phyloP scores from a whole-genome alignment of 2,113 vertebrate species.

The Megaleporinus macrocephalus region DNA sequence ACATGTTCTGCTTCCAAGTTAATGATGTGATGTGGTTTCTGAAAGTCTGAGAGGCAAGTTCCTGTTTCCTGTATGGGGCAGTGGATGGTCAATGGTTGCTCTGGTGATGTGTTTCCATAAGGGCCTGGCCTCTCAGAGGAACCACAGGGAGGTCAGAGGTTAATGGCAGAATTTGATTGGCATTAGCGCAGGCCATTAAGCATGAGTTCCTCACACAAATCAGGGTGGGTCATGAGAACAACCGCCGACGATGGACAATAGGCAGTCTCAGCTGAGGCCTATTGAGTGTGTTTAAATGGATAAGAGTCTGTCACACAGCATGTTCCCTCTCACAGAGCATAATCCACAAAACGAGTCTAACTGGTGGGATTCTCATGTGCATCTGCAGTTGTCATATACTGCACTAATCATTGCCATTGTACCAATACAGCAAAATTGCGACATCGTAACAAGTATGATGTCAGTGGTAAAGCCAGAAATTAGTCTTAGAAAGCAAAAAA shows the following conservation, averaged over 20 bases:
- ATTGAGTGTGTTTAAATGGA: conserved; percentile 50
- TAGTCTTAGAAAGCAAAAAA: no score
- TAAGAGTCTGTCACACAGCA: neutral
- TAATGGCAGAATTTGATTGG: conserved; percentile 67
- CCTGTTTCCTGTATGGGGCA: conserved; percentile 19
- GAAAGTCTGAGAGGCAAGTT: conserved; percentile 21
- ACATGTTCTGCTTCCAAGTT: conserved; percentile 16
- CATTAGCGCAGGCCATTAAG: conserved; percentile 77
- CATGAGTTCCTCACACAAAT: conserved; percentile 63
- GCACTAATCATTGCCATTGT: neutral
- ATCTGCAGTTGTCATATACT: neutral
- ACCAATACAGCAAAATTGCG: no score
- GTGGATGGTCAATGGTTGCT: conserved; percentile 5
- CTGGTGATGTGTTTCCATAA: conserved; percentile 27
- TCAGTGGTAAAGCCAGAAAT: no score
- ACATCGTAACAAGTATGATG: no score
- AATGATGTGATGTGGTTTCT: conserved; percentile 1
- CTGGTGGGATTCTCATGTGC: neutral
- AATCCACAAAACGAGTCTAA: neutral
- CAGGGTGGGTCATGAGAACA: conserved; percentile 77
- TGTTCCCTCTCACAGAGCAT: neutral
- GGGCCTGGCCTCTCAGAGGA: conserved; percentile 16
- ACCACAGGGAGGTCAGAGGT: conserved; percentile 59
- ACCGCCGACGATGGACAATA: conserved; percentile 61
- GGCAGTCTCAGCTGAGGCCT: conserved; percentile 51